Evolutionary conservation across 2,113 vertebrate genomes (phyloP), one percentile per base, ranked within the genome.

Genomic region (Cinclus mexicanus): DNA sequence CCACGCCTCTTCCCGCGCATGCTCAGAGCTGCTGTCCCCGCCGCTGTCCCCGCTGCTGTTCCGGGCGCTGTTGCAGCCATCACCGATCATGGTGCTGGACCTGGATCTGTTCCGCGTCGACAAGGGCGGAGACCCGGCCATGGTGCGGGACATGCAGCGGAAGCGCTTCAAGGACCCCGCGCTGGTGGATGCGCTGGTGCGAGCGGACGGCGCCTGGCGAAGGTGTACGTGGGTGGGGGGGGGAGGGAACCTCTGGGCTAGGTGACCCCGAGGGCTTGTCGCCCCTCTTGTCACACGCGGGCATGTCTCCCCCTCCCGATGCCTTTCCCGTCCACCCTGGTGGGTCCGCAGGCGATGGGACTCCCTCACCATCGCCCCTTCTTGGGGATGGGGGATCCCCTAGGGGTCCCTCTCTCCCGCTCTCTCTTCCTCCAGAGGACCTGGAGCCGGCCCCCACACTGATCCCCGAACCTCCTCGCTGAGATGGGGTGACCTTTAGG

Each of bases 151-250:
- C 79, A 98, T 97, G 21, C 99, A 99, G 56, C 97, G 97, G 83
- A 99, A 99, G 91, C 97, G 99, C 59, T 99, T 99, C 90, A 99
- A 99, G 96, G 99, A 99, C 93, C 99, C 98, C 8, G 97, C 97
- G 9, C 98, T 99, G 41, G 99, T 99, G 87, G 99, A 99, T 82
- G 98, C 98, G 85, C 96, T 99, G 81, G 98, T 99, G 59, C 96
- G 97, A 33, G 98, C 98, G 20, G 99, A 99, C 93, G 97, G 98
- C 35, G 99, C 98, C 93, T 99, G 99, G 99, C 98, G 99, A 80
- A 98, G 99, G 98, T 99, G 99, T 99, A 96, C 98, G 99, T 97
- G 29, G 55, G 39, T 37, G 25, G 14, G 18, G 9, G 9, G 23
- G 47, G 33, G 21, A 24, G 31, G 37, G 21, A 25, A 7, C 17